A percentile compares a stretch with the other conserved stretches of the same genome.
Evolutionary conservation across 2,797 vertebrate genomes (phyloP).

Genomic region (Podarcis siculus): DNA sequence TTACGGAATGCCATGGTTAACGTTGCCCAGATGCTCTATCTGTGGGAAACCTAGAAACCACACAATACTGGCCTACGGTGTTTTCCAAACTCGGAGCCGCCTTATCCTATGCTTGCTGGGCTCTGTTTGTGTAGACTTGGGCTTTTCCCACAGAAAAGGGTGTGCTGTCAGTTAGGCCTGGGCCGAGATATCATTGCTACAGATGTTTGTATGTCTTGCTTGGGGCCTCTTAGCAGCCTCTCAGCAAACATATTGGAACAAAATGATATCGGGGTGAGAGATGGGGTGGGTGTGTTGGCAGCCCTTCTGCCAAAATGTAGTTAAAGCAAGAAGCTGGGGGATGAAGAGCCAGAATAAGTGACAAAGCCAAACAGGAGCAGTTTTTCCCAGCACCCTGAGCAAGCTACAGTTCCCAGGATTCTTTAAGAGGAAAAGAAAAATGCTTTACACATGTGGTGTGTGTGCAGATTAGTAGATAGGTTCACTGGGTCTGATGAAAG

Average conservation of each 20-base stretch:
- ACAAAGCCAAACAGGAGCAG: not conserved
- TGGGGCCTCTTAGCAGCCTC: constrained; percentile 35
- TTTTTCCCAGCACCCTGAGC: not conserved
- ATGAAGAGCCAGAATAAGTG: not conserved
- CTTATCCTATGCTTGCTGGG: constrained; percentile 42
- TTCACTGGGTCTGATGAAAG: too few relatives aligned
- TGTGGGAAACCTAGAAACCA: constrained; percentile 54
- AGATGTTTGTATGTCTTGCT: constrained; percentile 43
- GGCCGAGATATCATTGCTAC: constrained; percentile 32
- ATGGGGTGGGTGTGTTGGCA: not conserved
- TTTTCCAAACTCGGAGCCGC: constrained; percentile 24
- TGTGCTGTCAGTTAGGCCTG: constrained; percentile 54
- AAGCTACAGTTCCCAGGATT: too few relatives aligned
- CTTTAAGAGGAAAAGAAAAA: too few relatives aligned
- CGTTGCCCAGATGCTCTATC: constrained; percentile 71
- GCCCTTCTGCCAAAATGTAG: not conserved
- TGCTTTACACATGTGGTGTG: not conserved
- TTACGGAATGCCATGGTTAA: constrained; percentile 67
- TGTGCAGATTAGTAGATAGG: not conserved
- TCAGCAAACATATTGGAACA: constrained; percentile 41
- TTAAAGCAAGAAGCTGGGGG: not conserved
- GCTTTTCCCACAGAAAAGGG: constrained; percentile 29
- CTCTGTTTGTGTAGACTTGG: constrained; percentile 25
- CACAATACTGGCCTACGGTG: constrained; percentile 2
- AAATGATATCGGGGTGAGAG: constrained; percentile 16